Percentiles rank a stretch among this genome's conserved stretches.
These are phyloP conservation scores for Tragopan temminckii DNA, from an alignment of 2,797 vertebrate species.

Conservation along the genomic window DNA sequence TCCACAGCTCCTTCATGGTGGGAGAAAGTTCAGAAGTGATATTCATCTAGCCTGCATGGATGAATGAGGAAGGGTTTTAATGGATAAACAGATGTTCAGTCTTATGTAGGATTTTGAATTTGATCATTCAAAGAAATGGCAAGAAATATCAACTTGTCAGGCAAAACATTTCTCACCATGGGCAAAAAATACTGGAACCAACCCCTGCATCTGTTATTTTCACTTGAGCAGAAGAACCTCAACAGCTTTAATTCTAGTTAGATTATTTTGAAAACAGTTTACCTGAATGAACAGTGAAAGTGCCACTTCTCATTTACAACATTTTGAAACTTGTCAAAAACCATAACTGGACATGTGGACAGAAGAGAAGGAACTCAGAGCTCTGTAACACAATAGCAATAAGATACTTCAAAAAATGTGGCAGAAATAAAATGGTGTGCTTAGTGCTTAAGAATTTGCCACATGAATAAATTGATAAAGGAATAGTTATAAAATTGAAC, in stretches of 20 bases:
- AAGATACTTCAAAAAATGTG: background rate
- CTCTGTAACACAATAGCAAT: background rate
- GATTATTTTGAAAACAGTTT: background rate
- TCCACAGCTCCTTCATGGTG: background rate
- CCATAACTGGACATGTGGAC: background rate
- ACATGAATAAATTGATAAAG: background rate
- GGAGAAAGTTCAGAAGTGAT: slow-evolving; percentile 33
- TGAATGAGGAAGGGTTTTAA: background rate
- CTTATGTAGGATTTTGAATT: background rate
- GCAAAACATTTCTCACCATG: background rate
- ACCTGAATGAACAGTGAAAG: background rate
- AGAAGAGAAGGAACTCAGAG: background rate
- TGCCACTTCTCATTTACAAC: background rate
- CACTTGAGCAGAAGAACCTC: background rate
- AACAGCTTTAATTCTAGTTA: background rate
- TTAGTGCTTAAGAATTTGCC: background rate
- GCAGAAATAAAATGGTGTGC: background rate
- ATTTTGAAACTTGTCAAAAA: background rate
- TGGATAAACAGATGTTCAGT: slow-evolving; percentile 4
- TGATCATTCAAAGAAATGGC: background rate
- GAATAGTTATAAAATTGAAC: background rate
- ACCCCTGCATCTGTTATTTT: background rate
- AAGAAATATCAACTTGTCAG: background rate
- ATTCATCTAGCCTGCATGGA: background rate
- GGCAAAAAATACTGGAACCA: background rate